Conservation (phyloP, 2,888 invertebrate species). For the Parelbella ahira region DNA sequence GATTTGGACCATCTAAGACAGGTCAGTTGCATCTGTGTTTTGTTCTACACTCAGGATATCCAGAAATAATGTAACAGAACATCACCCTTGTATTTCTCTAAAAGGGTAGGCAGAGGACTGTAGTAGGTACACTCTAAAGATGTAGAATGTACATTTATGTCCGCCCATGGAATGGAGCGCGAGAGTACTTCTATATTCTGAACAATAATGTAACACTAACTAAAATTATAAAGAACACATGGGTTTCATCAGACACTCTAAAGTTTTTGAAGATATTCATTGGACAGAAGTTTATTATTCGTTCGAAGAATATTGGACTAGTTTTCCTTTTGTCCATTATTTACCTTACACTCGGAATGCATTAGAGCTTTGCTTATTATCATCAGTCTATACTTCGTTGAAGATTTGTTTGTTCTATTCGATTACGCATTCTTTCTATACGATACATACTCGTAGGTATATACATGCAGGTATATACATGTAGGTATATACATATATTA, state of each 20-base stretch:
- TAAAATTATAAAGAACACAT: constrained; percentile 4
- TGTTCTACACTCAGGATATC: too few species aligned
- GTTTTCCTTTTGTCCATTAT: constrained; percentile 2
- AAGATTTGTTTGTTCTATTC: constrained; percentile 8
- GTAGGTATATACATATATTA: constrained; percentile 6
- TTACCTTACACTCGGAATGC: too few species aligned
- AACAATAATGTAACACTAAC: not conserved
- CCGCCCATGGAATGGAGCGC: too few species aligned
- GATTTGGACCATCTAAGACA: constrained; percentile 89
- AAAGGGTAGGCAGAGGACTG: too few species aligned
- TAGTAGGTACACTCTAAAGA: too few species aligned
- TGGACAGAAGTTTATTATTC: constrained; percentile 2
- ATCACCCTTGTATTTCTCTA: too few species aligned
- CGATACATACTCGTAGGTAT: constrained; percentile 1
- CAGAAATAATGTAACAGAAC: too few species aligned
- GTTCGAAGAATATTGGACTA: not conserved
- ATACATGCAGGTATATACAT: not conserved
- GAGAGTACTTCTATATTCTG: too few species aligned
- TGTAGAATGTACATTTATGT: not conserved
- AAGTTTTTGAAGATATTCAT: not conserved
- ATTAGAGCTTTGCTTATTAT: constrained; percentile 6
- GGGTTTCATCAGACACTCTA: not conserved
- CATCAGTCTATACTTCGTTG: not conserved
- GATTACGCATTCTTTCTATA: constrained; percentile 6
- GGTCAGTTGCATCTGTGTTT: too few species aligned